Conservation (phyloP, 2,797 vertebrate genomes). For the Sebastes baramenuke region DNA sequence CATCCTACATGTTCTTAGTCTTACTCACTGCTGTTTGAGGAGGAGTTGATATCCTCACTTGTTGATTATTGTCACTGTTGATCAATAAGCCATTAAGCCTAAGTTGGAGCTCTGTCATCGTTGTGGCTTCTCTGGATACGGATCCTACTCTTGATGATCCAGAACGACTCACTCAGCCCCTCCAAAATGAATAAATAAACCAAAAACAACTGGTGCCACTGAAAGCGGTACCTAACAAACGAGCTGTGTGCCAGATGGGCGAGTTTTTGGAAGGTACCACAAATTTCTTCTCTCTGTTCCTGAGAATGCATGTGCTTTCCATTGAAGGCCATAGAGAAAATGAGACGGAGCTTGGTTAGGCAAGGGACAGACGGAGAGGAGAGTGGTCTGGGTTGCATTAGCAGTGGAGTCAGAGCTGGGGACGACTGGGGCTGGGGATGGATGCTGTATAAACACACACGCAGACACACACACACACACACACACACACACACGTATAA, state of each 20-base stretch:
- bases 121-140: slow-evolving; percentile 16
- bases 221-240: slow-evolving; percentile 54
- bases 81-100: slow-evolving; percentile 25
- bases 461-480: slow-evolving; percentile 16
- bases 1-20: slow-evolving; percentile 13
- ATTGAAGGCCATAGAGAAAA: slow-evolving; percentile 73
- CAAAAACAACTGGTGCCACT: slow-evolving; percentile 50
- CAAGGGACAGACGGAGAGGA: slow-evolving; percentile 51
- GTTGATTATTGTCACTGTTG: slow-evolving; percentile 11
- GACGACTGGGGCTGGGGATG: slow-evolving; percentile 27
- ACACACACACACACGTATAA: slow-evolving; percentile 10
- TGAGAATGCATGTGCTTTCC: slow-evolving; percentile 77
- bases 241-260: slow-evolving; percentile 74
- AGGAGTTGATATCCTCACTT: slow-evolving; percentile 12
- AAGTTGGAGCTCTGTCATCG: slow-evolving; percentile 25
- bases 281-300: slow-evolving; percentile 62
- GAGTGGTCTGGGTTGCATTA: slow-evolving; percentile 78
- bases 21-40: not conserved
- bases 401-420: slow-evolving; percentile 46
- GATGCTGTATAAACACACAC: slow-evolving; percentile 51
- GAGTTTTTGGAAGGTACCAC: slow-evolving; percentile 67
- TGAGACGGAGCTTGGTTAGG: slow-evolving; percentile 59
- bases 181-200: slow-evolving; percentile 14
- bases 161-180: not conserved
- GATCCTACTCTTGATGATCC: slow-evolving; percentile 29